phyloP scores from a whole-genome alignment of 2,888 invertebrate species.

The Sinohyriopsis cumingii region DNA sequence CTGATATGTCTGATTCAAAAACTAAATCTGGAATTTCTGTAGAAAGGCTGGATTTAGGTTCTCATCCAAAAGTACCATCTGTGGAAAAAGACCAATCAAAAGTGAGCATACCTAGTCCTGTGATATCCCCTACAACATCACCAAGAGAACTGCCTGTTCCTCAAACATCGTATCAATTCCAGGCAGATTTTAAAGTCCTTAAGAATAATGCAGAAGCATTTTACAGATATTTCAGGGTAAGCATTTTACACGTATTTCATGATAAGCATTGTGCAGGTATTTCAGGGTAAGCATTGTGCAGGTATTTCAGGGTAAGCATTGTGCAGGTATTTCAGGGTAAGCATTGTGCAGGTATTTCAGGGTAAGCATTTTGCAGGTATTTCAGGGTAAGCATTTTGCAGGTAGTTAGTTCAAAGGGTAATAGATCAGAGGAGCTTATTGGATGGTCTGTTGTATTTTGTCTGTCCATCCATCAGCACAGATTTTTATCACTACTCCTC shows the following conservation, averaged over 20 bases:
- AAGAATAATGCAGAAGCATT: constrained; percentile 54
- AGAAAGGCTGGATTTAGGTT: constrained; percentile 5
- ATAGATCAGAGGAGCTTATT: no score
- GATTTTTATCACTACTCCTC: no score
- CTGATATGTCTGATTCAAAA: constrained; percentile 3
- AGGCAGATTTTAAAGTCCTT: constrained; percentile 62
- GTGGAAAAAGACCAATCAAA: no score
- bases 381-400: constrained; percentile 19
- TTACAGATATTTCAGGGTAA: constrained; percentile 65
- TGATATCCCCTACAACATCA: constrained; percentile 3
- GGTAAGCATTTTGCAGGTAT: constrained; percentile 40
- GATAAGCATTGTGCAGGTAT: constrained; percentile 45
- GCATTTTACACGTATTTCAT: not conserved
- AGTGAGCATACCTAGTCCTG: no score
- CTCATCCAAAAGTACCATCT: no score
- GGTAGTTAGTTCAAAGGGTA: not conserved
- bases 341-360: constrained; percentile 64
- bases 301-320: constrained; percentile 63
- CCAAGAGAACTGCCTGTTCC: constrained; percentile 39
- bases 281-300: constrained; percentile 54
- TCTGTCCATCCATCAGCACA: no score
- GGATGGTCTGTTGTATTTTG: no score
- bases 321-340: constrained; percentile 61
- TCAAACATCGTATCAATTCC: constrained; percentile 64
- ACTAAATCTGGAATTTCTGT: not conserved